Conservation (phyloP, 2,888 invertebrate genomes). For the Platycheirus albimanus region DNA sequence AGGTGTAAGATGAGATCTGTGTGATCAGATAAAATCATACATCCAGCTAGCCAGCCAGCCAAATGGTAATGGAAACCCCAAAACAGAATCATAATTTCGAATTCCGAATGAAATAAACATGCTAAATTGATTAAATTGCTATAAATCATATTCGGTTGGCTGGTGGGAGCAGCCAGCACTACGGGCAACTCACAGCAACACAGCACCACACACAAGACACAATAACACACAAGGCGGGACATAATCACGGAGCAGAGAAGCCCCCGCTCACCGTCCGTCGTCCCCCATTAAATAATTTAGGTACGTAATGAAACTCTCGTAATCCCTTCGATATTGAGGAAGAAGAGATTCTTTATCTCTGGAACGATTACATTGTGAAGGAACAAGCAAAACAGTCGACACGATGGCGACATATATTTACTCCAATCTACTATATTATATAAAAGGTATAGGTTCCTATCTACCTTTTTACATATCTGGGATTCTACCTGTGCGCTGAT, state of each 20-base stretch:
- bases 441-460: neutral
- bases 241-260: conserved; percentile 1
- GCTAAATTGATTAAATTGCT: conserved; percentile 82
- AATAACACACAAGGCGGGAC: conserved; percentile 2
- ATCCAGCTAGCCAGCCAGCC: conserved; percentile 29
- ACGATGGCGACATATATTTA: conserved; percentile 60
- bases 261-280: too few species aligned
- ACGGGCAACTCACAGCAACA: neutral
- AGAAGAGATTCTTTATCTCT: conserved; percentile 69
- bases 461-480: neutral
- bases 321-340: conserved; percentile 52
- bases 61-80: conserved; percentile 64
- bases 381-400: conserved; percentile 67
- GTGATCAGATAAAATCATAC: conserved; percentile 64
- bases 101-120: conserved; percentile 77
- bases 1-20: conserved; percentile 71
- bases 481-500: conserved; percentile 51
- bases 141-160: conserved; percentile 80
- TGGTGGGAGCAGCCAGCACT: conserved; percentile 11
- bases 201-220: conserved; percentile 21
- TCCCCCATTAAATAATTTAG: conserved; percentile 5
- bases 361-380: conserved; percentile 60
- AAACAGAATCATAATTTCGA: conserved; percentile 69
- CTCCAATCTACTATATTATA: neutral
- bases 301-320: conserved; percentile 26